These are phyloP conservation scores for Drosophila seguyi DNA, from an alignment of 1,140 invertebrate species.

Conservation along the genomic window DNA sequence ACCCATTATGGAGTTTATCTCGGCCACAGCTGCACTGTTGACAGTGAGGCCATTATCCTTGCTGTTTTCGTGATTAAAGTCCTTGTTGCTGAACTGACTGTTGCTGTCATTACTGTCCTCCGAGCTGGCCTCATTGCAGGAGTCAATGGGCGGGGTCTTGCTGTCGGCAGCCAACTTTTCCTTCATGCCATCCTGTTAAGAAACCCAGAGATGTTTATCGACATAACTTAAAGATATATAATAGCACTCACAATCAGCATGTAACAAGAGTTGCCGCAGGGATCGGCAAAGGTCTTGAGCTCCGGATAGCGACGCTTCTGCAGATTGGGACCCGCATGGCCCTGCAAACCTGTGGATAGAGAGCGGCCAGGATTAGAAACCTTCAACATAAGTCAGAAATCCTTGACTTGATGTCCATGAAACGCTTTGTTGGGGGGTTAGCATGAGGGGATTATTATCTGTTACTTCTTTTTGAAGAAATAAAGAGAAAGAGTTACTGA, in stretches of 20 bases:
- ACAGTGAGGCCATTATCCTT: constrained; percentile 76
- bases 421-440: constrained; percentile 60
- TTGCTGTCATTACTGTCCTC: constrained; percentile 97
- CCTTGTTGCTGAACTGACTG: constrained; percentile 85
- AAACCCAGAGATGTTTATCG: neutral
- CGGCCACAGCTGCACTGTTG: constrained; percentile 71
- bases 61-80: constrained; percentile 75
- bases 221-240: neutral
- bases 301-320: constrained; percentile 95
- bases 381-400: neutral
- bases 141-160: constrained; percentile 91
- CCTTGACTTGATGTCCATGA: constrained; percentile 61
- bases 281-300: constrained; percentile 93
- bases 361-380: neutral
- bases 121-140: constrained; percentile 96
- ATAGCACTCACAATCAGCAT: constrained; percentile 93
- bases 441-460: constrained; percentile 53
- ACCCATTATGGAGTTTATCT: constrained; percentile 84
- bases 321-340: constrained; percentile 95
- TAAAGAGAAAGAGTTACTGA: constrained; percentile 28
- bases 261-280: constrained; percentile 95
- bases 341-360: constrained; percentile 89
- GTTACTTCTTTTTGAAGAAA: constrained; percentile 38
- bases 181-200: constrained; percentile 90
- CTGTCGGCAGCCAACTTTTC: constrained; percentile 91